Evolutionary conservation across 2,888 invertebrate species (phyloP), one percentile per base, ranked within the genome.

Genomic region (Lathronympha strigana): DNA sequence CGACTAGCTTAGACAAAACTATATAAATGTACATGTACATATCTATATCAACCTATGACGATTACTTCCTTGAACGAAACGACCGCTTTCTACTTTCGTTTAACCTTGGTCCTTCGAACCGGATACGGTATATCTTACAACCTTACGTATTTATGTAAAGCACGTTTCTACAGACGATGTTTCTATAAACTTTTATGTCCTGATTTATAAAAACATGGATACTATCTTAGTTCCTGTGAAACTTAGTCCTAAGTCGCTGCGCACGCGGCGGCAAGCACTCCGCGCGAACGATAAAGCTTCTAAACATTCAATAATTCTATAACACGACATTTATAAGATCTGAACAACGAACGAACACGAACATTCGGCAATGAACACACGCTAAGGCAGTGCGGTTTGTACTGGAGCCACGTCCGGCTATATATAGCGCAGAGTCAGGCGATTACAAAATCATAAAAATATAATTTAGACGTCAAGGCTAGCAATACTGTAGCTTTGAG

Each of bases 311-410:
- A 63, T 51, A 57, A 43, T 36, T 28, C 43, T 55, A 58, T 64
- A 64, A 64, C 64, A 64, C 58, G 58, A 64, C 58, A 60, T 53
- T 33, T 60, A 64, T 60, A 64, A 64, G 58, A 64, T 64, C 58
- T 64, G 51, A 64, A 63, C 43, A 64, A 64, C 31, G 40, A 63
- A 58, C 58, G 58, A 60, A 58, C 63, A 51, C 45, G 64, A 60
- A 64, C 51, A 75, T 73, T 75, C 72, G 75, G 76, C 74, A 71
- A 76, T 81, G 83, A 83, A 83, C 84, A 84, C 84, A 81, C 75
- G 70, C 67, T 82, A 82, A 84, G 85, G 85, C 86, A 83, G 81
- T 76, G 77, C 70, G 49, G 70, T 51, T 58, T 43, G 63, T 63
- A 57, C 63, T 51, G 50, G 36, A 13, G 36, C 28, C n/a, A 50